Base-by-base conservation (phyloP, 1,140 invertebrate genomes). In the Gonatopus flavifemur region DNA sequence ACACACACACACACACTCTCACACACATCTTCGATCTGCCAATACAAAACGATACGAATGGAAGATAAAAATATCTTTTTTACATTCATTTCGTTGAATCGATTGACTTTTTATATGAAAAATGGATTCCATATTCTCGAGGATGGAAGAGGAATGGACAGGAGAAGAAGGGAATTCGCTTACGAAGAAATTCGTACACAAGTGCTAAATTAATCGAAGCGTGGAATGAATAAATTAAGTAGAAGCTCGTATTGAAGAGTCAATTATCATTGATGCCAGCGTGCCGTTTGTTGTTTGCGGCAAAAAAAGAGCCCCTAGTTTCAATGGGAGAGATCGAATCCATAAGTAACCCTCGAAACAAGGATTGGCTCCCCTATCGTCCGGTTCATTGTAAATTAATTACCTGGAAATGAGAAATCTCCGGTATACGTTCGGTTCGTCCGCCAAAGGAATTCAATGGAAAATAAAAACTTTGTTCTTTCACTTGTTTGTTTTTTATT, bases 401-500 rank as follows among this genome's bases (percentile, higher is more conserved):
- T 78, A 78, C 66, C 73, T 77, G 74, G 74, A 78, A 77, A 77
- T 76, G 69, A 76, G 71, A 74, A 77, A 78, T 76, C 74, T 77
- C 74, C 72, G 69, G 67, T 72, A 57, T 60, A 61, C 63, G 55
- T 69, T 71, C 59, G 57, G 59, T 60, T 58, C 40, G 48, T 54
- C 55, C 35, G 42, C 22, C 46, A 38, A 52, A 55, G 39, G 51
- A 33, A 36, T 56, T 62, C 58, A 76, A 72, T 70, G 63, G 62
- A 53, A 71, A 64, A 66, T 72, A 74, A 76, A 75, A 72, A 72
- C 62, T 66, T 66, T 66, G n/a, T n/a, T n/a, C n/a, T n/a, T n/a
- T n/a, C n/a, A n/a, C n/a, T n/a, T 24, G 12, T 20, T 37, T 33
- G 24, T 30, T 8, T 24, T 36, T 25, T 12, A 10, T 16, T 16